A percentile compares a stretch with the other conserved stretches of the same genome.
These are phyloP conservation scores for Calycopis cecrops DNA, from an alignment of 1,140 invertebrate genomes.

Conservation along the genomic window DNA sequence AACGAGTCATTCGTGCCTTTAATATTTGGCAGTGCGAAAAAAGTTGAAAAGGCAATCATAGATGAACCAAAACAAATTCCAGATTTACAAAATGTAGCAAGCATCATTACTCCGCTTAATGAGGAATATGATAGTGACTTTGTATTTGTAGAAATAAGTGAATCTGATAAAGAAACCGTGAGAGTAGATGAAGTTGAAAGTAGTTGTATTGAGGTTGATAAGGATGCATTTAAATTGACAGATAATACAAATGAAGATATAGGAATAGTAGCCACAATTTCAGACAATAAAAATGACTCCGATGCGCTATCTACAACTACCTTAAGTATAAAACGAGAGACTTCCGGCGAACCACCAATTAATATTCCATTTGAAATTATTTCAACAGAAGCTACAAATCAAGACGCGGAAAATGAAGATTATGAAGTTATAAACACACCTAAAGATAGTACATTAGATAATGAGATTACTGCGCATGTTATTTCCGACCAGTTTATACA, in stretches of 20 bases:
- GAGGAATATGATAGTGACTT: slow-evolving; percentile 22
- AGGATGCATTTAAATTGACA: slow-evolving; percentile 32
- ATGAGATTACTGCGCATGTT: no score
- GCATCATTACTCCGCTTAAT: neutral
- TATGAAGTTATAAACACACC: neutral
- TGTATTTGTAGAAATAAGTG: slow-evolving; percentile 24
- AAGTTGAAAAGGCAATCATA: slow-evolving; percentile 5
- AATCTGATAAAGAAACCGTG: neutral
- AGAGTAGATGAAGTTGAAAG: slow-evolving; percentile 16
- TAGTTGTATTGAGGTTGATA: slow-evolving; percentile 26
- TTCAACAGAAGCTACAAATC: slow-evolving; percentile 6
- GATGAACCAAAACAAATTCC: neutral
- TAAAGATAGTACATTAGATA: no score
- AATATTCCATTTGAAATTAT: neutral
- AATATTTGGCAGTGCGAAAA: slow-evolving; percentile 12
- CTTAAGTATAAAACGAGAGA: no score
- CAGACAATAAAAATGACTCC: no score
- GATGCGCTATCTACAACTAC: no score
- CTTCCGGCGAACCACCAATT: neutral
- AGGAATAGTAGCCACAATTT: no score
- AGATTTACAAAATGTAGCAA: neutral
- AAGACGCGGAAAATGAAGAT: neutral
- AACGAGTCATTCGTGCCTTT: slow-evolving; percentile 26
- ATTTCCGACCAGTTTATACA: no score
- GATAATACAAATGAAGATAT: slow-evolving; percentile 26